Conservation (phyloP, 2,797 vertebrate species). For the Falco peregrinus region DNA sequence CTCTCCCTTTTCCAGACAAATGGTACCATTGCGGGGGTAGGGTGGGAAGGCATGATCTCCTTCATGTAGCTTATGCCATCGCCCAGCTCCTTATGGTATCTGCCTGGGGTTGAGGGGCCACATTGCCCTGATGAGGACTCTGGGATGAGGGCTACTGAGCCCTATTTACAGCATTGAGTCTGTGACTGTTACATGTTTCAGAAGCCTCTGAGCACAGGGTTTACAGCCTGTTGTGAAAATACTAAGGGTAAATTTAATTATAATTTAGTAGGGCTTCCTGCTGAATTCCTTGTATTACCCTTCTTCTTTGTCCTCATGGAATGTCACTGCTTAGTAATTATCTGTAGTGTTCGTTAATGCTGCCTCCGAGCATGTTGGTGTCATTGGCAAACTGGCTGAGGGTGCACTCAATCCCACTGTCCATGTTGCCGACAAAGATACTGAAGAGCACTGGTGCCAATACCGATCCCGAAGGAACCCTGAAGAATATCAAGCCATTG, state of each 20-base stretch:
- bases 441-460: too few relatives aligned
- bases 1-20: background rate
- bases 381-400: too few relatives aligned
- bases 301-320: background rate
- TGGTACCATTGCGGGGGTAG: background rate
- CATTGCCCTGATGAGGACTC: too few relatives aligned
- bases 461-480: too few relatives aligned
- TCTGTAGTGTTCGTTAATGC: background rate
- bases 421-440: too few relatives aligned
- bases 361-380: background rate
- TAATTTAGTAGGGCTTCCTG: background rate
- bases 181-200: background rate
- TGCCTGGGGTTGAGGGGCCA: background rate
- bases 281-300: background rate
- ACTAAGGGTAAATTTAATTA: background rate
- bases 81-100: fast-evolving
- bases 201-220: background rate
- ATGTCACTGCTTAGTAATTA: background rate
- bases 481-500: too few relatives aligned
- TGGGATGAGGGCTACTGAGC: background rate
- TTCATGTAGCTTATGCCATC: background rate
- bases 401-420: too few relatives aligned
- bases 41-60: background rate
- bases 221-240: background rate
- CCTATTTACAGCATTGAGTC: background rate